Evolutionary conservation across 2,113 vertebrate species (phyloP).

Genomic region (Coracopsis vasa): DNA sequence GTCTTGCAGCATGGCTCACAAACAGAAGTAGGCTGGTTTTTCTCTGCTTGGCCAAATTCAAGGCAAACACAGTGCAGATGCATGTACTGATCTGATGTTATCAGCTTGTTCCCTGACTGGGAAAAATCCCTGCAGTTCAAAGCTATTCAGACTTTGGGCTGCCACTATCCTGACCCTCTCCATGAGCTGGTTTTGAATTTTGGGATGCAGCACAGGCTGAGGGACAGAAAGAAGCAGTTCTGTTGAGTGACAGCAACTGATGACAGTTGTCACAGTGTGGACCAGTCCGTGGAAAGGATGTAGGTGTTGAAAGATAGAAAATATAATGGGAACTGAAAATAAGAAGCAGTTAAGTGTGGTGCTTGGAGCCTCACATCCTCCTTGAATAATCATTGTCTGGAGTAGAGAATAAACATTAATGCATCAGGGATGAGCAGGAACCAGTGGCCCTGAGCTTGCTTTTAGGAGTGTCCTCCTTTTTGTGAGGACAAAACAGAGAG

Average conservation of each 20-base stretch:
- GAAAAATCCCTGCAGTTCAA: neutral
- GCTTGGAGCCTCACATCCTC: neutral
- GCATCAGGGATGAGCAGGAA: neutral
- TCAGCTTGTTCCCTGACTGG: neutral
- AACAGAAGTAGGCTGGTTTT: neutral
- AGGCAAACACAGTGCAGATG: neutral
- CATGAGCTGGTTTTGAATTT: neutral
- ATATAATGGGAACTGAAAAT: neutral
- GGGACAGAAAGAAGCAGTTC: neutral
- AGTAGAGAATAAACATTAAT: neutral
- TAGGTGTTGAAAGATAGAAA: neutral
- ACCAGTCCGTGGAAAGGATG: neutral
- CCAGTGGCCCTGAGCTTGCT: neutral
- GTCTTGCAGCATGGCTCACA: neutral
- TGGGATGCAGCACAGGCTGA: neutral
- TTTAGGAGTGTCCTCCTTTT: neutral
- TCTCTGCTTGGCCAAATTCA: neutral
- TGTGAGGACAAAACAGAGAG: neutral
- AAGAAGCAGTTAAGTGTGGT: neutral
- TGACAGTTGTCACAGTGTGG: neutral
- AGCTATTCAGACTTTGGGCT: neutral
- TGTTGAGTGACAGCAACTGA: neutral
- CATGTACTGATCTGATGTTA: neutral
- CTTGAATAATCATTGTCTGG: neutral
- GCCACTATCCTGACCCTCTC: neutral